phyloP scores from a whole-genome alignment of 2,888 invertebrate species.

The Gastrophysa polygoni region DNA sequence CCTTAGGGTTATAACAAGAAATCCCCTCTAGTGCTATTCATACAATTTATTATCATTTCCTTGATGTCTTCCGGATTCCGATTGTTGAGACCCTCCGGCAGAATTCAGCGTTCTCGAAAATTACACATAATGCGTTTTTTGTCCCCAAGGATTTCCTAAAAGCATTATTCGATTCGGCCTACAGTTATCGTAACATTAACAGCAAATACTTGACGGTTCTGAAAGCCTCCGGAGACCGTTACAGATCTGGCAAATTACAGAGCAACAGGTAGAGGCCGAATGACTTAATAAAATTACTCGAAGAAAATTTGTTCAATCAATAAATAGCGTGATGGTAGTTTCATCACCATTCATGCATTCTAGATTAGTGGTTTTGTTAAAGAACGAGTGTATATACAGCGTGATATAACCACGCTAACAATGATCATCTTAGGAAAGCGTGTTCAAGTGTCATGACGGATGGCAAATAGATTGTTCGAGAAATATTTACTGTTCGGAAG shows the following conservation, averaged over 20 bases:
- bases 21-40: too few relatives aligned
- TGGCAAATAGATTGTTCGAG: too few relatives aligned
- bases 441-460: too few relatives aligned
- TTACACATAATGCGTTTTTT: neutral
- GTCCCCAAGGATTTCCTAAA: neutral
- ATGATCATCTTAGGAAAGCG: too few relatives aligned
- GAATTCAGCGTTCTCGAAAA: neutral
- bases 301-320: slow-evolving; percentile 19
- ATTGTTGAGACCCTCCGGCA: neutral
- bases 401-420: too few relatives aligned
- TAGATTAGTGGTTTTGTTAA: slow-evolving; percentile 8
- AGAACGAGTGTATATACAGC: too few relatives aligned
- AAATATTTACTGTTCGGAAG: too few relatives aligned
- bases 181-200: neutral
- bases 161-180: neutral
- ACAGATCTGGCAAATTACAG: slow-evolving; percentile 23
- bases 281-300: slow-evolving; percentile 25
- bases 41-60: neutral
- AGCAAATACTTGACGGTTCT: neutral
- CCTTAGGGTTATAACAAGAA: too few relatives aligned
- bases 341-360: slow-evolving; percentile 2
- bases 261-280: slow-evolving; percentile 22
- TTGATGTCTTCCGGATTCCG: neutral
- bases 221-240: slow-evolving; percentile 11
- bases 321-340: slow-evolving; percentile 15